These are phyloP conservation scores for Melanotaenia pygmaea DNA, from an alignment of 2,797 vertebrate species.

Conservation along the genomic window DNA sequence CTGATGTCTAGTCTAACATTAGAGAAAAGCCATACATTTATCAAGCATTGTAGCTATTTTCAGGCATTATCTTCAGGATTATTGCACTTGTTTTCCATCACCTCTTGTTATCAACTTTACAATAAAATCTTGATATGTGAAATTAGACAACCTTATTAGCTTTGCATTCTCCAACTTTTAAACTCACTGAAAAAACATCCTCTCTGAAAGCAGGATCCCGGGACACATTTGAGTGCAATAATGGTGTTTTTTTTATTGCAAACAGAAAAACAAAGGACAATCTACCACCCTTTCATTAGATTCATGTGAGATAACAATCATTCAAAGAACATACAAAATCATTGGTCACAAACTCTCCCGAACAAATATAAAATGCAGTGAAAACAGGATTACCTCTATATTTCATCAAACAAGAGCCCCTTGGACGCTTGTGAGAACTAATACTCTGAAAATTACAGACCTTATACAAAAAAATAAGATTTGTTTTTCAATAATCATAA, in stretches of 20 bases:
- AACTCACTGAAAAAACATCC: neutral
- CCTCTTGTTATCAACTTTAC: neutral
- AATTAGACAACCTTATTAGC: neutral
- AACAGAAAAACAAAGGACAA: slow-evolving; percentile 75
- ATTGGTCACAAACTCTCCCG: slow-evolving; percentile 70
- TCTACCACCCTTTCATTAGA: slow-evolving; percentile 66
- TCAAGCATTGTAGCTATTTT: neutral
- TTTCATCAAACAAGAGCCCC: slow-evolving; percentile 39
- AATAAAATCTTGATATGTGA: neutral
- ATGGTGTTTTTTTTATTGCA: slow-evolving; percentile 80
- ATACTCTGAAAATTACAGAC: slow-evolving; percentile 75
- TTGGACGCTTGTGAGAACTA: slow-evolving; percentile 55
- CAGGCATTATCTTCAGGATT: neutral
- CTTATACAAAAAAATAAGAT: slow-evolving; percentile 80
- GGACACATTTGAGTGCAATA: slow-evolving; percentile 63
- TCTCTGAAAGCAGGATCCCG: slow-evolving; percentile 37
- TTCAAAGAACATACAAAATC: slow-evolving; percentile 75
- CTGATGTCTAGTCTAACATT: neutral
- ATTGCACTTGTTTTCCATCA: neutral
- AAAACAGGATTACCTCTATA: slow-evolving; percentile 57
- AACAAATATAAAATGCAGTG: slow-evolving; percentile 73
- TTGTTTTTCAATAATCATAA: slow-evolving; percentile 60
- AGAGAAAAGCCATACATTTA: neutral
- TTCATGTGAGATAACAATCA: slow-evolving; percentile 75
- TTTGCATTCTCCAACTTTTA: neutral